Conservation (phyloP, 2,113 vertebrate genomes). For the Cochlearius cochlearius region DNA sequence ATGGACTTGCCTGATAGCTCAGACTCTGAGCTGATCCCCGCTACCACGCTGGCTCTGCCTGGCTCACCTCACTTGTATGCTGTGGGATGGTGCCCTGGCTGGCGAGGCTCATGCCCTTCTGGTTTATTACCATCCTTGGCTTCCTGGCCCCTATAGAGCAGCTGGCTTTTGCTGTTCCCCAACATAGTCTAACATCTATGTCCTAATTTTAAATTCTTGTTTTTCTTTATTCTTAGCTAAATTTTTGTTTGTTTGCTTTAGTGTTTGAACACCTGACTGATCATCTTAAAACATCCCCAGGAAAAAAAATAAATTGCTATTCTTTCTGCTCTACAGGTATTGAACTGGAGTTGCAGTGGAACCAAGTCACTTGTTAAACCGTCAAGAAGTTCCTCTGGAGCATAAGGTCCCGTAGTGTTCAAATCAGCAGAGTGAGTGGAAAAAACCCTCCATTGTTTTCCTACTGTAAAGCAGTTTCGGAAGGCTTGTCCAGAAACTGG, state of each 20-base stretch:
- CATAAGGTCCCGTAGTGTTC: not conserved
- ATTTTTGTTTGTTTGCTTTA: not conserved
- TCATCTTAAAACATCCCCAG: not conserved
- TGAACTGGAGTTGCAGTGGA: not conserved
- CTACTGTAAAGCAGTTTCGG: not conserved
- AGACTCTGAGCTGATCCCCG: not conserved
- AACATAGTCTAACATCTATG: not conserved
- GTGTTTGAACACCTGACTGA: not conserved
- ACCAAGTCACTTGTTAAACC: not conserved
- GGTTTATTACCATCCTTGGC: not conserved
- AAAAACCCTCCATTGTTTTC: not conserved
- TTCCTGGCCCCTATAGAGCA: not conserved
- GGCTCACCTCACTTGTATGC: not conserved
- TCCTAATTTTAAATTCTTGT: not conserved
- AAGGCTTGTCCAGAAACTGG: not conserved
- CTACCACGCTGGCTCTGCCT: not conserved
- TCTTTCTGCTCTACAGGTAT: not conserved
- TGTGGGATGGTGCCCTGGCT: not conserved
- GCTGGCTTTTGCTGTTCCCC: not conserved
- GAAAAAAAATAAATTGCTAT: not conserved
- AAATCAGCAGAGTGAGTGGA: not conserved
- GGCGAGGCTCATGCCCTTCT: not conserved
- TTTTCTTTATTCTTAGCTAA: not conserved
- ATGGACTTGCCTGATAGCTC: not conserved
- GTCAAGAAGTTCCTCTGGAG: not conserved